A percentile compares a stretch with the other conserved stretches of the same genome.
phyloP scores from a whole-genome alignment of 2,797 vertebrate species.

The Heliangelus exortis region DNA sequence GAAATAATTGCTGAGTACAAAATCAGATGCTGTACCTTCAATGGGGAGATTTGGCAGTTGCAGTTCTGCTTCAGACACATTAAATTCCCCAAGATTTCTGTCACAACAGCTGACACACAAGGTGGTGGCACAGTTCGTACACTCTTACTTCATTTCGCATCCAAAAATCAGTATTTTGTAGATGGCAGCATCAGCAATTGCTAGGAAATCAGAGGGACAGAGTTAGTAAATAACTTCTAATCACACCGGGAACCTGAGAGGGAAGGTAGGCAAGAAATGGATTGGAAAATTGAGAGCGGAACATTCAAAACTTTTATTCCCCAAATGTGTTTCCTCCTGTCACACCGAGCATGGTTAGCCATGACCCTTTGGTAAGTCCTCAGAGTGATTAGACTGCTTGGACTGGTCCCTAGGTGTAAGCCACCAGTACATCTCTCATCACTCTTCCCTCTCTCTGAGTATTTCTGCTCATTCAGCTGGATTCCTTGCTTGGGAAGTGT shows the following conservation, averaged over 20 bases:
- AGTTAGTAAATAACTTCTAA: slow-evolving; percentile 43
- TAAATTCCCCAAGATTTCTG: slow-evolving; percentile 21
- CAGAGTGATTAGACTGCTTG: slow-evolving; percentile 43
- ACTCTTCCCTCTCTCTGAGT: background rate
- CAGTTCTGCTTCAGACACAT: background rate
- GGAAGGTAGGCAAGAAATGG: slow-evolving; percentile 17
- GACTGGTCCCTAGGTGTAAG: background rate
- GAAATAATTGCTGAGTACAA: background rate
- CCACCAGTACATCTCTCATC: background rate
- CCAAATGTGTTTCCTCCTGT: slow-evolving; percentile 23
- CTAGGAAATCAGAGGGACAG: slow-evolving; percentile 33
- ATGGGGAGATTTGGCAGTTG: background rate
- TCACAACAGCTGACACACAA: background rate
- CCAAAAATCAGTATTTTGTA: slow-evolving; percentile 54
- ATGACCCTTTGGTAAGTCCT: background rate
- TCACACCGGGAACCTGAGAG: slow-evolving; percentile 8
- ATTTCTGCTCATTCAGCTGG: background rate
- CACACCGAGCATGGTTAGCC: slow-evolving; percentile 36
- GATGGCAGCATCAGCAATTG: slow-evolving; percentile 24
- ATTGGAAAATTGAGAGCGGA: background rate
- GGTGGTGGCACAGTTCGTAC: background rate
- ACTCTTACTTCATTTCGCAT: slow-evolving; percentile 17
- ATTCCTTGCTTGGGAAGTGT: background rate
- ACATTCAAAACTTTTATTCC: slow-evolving; percentile 23
- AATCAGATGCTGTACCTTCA: slow-evolving; percentile 29